Evolutionary conservation across 1,140 invertebrate species (phyloP).

Genomic region (Zeugodacus cucurbitae): DNA sequence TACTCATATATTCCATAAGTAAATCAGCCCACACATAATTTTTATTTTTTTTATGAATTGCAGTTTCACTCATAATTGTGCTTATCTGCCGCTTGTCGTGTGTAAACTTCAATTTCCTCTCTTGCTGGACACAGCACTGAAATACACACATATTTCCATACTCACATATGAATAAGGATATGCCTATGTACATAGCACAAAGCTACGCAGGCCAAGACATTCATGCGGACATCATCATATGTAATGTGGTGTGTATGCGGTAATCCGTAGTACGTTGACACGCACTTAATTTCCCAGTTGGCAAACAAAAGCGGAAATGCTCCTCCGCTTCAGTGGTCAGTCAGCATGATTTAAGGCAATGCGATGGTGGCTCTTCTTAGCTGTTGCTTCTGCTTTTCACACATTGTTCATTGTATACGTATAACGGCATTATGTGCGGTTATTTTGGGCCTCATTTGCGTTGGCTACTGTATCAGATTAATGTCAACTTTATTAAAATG

Average conservation of each 20-base stretch:
- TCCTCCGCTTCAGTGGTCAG: background rate
- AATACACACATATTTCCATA: background rate
- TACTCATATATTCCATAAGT: too few species aligned
- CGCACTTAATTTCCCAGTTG: conserved; percentile 21
- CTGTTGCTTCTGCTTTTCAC: background rate
- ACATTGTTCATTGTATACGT: background rate
- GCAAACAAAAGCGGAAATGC: background rate
- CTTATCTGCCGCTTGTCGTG: background rate
- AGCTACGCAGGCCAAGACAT: background rate
- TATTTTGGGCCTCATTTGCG: background rate
- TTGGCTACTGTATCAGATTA: background rate
- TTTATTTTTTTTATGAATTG: too few species aligned
- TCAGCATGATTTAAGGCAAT: background rate
- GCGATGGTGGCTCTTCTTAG: background rate
- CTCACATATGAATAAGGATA: background rate
- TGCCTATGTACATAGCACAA: background rate
- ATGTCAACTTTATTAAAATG: background rate
- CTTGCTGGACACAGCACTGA: background rate
- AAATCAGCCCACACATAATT: too few species aligned
- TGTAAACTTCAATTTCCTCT: conserved; percentile 26
- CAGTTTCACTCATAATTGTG: background rate
- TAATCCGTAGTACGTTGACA: background rate
- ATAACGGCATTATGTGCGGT: background rate
- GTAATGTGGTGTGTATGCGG: background rate
- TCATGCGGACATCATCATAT: background rate